Conservation (phyloP, 2,888 invertebrate species). For the Hemistola chrysoprasaria region DNA sequence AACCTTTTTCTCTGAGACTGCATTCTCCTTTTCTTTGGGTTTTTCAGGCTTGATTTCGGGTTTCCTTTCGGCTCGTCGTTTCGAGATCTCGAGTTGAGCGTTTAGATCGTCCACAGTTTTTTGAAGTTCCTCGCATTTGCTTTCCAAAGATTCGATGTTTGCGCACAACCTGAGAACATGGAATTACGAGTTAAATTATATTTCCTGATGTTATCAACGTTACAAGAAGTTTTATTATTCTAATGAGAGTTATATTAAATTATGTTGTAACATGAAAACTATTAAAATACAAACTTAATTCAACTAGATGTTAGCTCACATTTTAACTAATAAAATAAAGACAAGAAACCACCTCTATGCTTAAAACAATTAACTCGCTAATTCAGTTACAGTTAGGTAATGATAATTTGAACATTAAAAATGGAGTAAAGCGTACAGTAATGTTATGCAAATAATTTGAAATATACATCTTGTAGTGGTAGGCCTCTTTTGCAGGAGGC, state of each 20-base stretch:
- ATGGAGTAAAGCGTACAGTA: background rate
- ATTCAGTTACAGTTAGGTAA: conserved; percentile 4
- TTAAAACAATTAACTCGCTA: conserved; percentile 1
- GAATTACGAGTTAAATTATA: no score
- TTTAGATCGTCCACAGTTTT: conserved; percentile 89
- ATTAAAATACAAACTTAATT: conserved; percentile 1
- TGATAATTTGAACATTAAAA: conserved; percentile 9
- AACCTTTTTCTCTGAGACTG: conserved; percentile 46
- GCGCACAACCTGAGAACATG: conserved; percentile 83
- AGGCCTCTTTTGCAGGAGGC: no score
- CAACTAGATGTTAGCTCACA: background rate
- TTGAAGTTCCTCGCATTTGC: conserved; percentile 91
- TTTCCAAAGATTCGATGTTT: conserved; percentile 90
- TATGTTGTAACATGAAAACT: no score
- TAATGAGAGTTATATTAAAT: no score
- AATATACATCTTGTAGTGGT: conserved; percentile 10
- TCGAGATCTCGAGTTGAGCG: conserved; percentile 82
- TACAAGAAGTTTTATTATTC: no score
- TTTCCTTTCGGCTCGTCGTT: conserved; percentile 81
- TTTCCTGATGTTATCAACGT: no score
- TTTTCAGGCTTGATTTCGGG: conserved; percentile 57
- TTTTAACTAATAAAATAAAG: conserved; percentile 1
- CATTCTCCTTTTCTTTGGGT: conserved; percentile 64
- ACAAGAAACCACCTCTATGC: background rate
- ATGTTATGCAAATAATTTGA: conserved; percentile 17